Evolutionary conservation across 2,113 vertebrate genomes (phyloP), one percentile per base, ranked within the genome.

Genomic region (Onychostoma macrolepis): DNA sequence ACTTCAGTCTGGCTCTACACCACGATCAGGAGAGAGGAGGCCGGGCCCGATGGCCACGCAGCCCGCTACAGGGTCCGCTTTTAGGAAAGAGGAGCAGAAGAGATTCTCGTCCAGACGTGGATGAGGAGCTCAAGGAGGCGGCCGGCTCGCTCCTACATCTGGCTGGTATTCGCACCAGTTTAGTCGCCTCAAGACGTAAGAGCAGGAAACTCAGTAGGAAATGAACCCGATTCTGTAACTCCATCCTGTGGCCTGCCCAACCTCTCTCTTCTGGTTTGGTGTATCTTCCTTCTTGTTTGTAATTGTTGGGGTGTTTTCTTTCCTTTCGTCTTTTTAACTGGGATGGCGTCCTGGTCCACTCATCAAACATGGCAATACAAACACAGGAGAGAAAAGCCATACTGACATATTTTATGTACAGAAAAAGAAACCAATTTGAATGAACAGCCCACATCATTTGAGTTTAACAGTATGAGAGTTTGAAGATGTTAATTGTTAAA

Each of bases 311-410:
- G 77, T 83, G 76, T 92, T 93, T 93, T 94, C 94, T 94, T 92
- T 92, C 92, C 91, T 91, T 92, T 91, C 87, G 85, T 94, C 93
- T 92, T 93, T 93, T 92, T 93, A 93, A 95, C 74, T 45, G 78
- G 69, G 69, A 76, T 61, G 87, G 85, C 87, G 89, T 90, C 90
- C 88, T 90, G 94, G 91, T 89, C 92, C 92, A 93, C 91, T 92
- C 92, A 93, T 93, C 92, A 84, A 85, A 77, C 94, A 93, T 74
- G 94, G 95, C 95, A 96, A 96, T 96, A 96, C 96, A 94, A 94
- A 95, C 95, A 95, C 96, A 96, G 97, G 97, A 97, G 96, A 96
- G 96, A 96, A 97, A 98, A 99, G 98, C 98, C 98, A 99, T 99
- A 99, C 96, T 94, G 88, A 95, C 95, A 96, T 96, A 96, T 88